These are phyloP conservation scores for Phrynosoma blainvillii DNA, from an alignment of 2,113 vertebrate genomes.

Conservation along the genomic window DNA sequence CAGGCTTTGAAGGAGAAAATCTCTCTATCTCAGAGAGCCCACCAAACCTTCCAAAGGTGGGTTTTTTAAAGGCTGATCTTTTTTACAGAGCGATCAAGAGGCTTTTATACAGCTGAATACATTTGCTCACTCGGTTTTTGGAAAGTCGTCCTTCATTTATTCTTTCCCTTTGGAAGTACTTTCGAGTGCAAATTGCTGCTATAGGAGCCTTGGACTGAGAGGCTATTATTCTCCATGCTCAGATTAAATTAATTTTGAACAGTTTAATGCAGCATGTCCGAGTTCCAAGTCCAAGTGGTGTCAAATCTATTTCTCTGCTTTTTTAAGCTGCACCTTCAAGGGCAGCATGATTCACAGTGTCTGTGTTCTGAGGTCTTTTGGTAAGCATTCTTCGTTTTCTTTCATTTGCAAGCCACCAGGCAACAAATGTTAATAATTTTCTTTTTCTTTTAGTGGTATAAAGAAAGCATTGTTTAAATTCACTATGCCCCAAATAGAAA, in stretches of 20 bases:
- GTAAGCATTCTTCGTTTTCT: constrained; percentile 76
- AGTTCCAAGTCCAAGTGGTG: constrained; percentile 83
- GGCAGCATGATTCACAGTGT: constrained; percentile 80
- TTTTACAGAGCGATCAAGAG: constrained; percentile 73
- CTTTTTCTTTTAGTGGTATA: constrained; percentile 65
- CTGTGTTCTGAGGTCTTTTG: constrained; percentile 80
- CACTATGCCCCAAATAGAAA: constrained; percentile 48
- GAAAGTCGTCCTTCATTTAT: constrained; percentile 86
- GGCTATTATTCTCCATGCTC: constrained; percentile 86
- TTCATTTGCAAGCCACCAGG: constrained; percentile 81
- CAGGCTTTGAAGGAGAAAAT: constrained; percentile 57
- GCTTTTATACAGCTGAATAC: constrained; percentile 76
- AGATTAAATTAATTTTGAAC: constrained; percentile 90
- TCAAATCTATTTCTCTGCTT: constrained; percentile 87
- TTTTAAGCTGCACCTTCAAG: constrained; percentile 85
- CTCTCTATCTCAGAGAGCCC: background rate
- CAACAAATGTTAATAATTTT: constrained; percentile 77
- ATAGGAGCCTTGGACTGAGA: constrained; percentile 85
- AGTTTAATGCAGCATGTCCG: constrained; percentile 86
- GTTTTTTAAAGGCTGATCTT: constrained; percentile 66
- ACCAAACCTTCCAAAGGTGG: constrained; percentile 11
- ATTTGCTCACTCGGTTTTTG: constrained; percentile 79
- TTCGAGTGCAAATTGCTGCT: constrained; percentile 86
- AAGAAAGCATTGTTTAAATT: constrained; percentile 65
- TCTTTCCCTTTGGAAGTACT: constrained; percentile 84